Base-by-base conservation (phyloP, 2,113 vertebrate genomes). In the Rhinoderma darwinii region DNA sequence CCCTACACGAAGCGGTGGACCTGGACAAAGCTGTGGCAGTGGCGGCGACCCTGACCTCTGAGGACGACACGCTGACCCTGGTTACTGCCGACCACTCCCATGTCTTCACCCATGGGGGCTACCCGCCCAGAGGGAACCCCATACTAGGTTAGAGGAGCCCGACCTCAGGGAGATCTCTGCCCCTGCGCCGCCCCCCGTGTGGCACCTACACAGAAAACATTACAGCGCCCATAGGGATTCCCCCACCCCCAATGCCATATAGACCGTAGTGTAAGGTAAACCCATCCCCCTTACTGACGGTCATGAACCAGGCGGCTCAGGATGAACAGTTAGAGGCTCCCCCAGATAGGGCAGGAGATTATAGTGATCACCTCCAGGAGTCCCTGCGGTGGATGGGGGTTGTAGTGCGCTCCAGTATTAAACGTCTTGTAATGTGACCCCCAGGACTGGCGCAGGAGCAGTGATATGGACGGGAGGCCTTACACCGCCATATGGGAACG, bases 61-160 rank as follows among this genome's bases (percentile, higher is more conserved):
- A 80, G 22, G 82, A 93, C 0, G 95, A 99, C 74, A 99, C 97
- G 0, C 89, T 99, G 91, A 98, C 96, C 0, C 88, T 99, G 0
- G 96, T 99, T 81, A 99, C 98, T 0, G 98, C 98, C 0, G 98
- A 99, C 90, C 98, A 99, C 89, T 99, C 97, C 2, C 98, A 99
- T 0, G 94, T 98, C 72, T 99, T 99, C 92, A 97, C 91, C 84
- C 97, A 98, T 0, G 98, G 98, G 0, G 98, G 98, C 44, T 98
- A 99, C 92, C 97, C 98, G 0, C 43, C 17, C 0, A 94, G 98
- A 0, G 98, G 98, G 88, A 99, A 96, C 92, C 93, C 95, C 11
- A 98, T 99, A 88, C 98, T 99, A 0, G 97, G 98, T 99, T 90
- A 63, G 94, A 39, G n/a, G 15, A 17, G 0, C 63, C 63, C 18